Evolutionary conservation across 2,888 invertebrate species (phyloP).

Genomic region (Epirrhoe alternata): DNA sequence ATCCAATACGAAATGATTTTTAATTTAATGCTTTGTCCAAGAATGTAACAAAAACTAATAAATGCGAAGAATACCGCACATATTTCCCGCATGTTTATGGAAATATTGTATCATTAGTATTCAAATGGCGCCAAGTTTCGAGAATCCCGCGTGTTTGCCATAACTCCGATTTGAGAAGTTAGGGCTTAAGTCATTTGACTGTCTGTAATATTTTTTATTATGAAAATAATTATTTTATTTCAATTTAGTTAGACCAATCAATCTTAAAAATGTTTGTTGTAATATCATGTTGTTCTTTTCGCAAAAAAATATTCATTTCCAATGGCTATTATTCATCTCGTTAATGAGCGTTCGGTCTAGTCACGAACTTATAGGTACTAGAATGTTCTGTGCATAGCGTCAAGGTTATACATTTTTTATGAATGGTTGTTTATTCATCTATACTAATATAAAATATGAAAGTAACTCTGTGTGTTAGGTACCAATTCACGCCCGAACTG

Average conservation of each 20-base stretch:
- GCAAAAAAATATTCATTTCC: not conserved
- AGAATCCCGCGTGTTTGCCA: slow-evolving; percentile 2
- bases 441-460: not conserved
- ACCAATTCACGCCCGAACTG: no score
- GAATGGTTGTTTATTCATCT: not conserved
- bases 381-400: not conserved
- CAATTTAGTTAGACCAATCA: no score
- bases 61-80: slow-evolving; percentile 11
- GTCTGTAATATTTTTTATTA: no score
- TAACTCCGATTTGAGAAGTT: not conserved
- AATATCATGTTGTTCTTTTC: no score
- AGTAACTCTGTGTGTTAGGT: no score
- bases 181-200: not conserved
- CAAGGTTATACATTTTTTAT: not conserved
- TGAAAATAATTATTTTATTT: no score
- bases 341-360: not conserved
- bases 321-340: not conserved
- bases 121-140: slow-evolving; percentile 7
- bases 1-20: no score
- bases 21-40: no score
- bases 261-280: no score
- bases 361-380: slow-evolving; percentile 8
- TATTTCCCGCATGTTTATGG: not conserved
- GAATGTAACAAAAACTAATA: not conserved
- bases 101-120: slow-evolving; percentile 8